These are phyloP conservation scores for Electrona antarctica DNA, from an alignment of 2,113 vertebrate genomes.

Conservation along the genomic window DNA sequence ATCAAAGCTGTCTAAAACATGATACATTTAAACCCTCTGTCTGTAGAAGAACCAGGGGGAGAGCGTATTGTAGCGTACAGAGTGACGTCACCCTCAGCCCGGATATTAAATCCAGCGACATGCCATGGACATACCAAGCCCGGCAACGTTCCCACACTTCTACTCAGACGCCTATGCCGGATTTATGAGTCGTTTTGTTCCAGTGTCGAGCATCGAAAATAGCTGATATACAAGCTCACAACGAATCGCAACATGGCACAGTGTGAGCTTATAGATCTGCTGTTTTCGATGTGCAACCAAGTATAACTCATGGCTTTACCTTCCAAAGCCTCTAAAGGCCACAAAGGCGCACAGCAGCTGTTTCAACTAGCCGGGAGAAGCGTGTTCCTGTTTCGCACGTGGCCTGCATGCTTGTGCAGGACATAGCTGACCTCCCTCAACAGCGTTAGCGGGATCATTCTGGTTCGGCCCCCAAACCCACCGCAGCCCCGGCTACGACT, in stretches of 20 bases:
- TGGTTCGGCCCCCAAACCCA: constrained; percentile 32
- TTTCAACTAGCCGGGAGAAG: constrained; percentile 39
- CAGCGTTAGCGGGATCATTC: constrained; percentile 53
- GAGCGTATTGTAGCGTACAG: neutral
- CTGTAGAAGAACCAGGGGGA: neutral
- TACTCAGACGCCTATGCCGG: too few species aligned
- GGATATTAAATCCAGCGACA: neutral
- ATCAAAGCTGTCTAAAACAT: neutral
- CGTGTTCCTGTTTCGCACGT: constrained; percentile 51
- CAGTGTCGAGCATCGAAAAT: constrained; percentile 32
- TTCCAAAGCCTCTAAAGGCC: constrained; percentile 44
- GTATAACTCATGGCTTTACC: too few species aligned
- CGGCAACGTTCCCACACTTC: neutral
- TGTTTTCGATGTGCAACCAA: too few species aligned
- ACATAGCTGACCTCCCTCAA: constrained; percentile 48
- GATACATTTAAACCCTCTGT: neutral
- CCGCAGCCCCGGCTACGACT: constrained; percentile 13
- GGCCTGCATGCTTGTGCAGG: constrained; percentile 39
- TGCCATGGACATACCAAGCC: neutral
- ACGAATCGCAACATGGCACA: neutral
- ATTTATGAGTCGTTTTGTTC: constrained; percentile 12
- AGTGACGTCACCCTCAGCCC: neutral
- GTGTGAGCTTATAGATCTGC: constrained; percentile 20
- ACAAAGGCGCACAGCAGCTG: constrained; percentile 66
- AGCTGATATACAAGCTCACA: too few species aligned